Evolutionary conservation across 2,113 vertebrate species (phyloP), one percentile per base, ranked within the genome.

Genomic region (Hemicordylus capensis): DNA sequence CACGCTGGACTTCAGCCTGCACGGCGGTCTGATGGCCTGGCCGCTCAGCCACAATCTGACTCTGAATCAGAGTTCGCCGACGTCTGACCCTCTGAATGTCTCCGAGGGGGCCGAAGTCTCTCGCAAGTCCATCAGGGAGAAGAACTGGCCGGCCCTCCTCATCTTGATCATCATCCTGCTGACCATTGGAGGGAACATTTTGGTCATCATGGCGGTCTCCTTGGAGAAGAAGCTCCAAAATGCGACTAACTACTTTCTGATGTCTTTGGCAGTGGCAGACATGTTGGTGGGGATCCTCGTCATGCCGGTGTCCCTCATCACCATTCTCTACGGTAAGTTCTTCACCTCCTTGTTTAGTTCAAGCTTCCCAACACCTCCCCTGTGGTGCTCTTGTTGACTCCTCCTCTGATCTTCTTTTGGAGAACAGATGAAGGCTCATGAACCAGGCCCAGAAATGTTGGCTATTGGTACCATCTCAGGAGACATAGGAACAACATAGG

Each of bases 191-290:
- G 99, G 99, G 4, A 99, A 99, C 92, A 99, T 99, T 90, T 89
- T 99, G 76, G 98, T 99, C 81, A 99, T 99, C 93, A 96, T 99
- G 95, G 99, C 99, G 1, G 98, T 99, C 83, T 98, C 98, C 28
- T 90, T 99, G 96, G 99, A 99, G 95, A 99, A 99, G 95, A 99
- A 99, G 93, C 97, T 99, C 85, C 99, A 99, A 91, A 99, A 98
- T 46, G 99, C 98, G 73, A 99, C 99, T 73, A 99, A 99, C 94
- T 99, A 98, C 93, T 99, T 99, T 94, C 95, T 99, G 94, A 97
- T 99, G 95, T 99, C 99, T 0, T 95, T 99, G 94, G 98, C 99
- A 0, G 97, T 99, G 87, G 99, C 99, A 2, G 99, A 99, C 94
- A 99, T 99, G 98, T 94, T 99, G 67, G 99, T 99, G 85, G 99